Evolutionary conservation across 2,113 vertebrate genomes (phyloP), one percentile per base, ranked within the genome.

Genomic region (Sapayoa aenigma): DNA sequence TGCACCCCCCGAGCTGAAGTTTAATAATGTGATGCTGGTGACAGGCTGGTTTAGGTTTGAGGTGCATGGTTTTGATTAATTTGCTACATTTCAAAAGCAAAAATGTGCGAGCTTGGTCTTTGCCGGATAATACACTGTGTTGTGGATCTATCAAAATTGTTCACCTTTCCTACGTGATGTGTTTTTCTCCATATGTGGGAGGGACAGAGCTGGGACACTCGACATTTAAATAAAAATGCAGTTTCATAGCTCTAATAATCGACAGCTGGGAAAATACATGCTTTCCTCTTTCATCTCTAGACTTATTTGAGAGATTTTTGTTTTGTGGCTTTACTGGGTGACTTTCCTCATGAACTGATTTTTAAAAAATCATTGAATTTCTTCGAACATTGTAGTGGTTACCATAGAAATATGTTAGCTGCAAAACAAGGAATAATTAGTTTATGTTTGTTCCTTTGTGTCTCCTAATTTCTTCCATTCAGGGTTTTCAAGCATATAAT

Each of bases 401-500:
- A 55, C 95, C 90, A 94, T 93, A 96, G 96, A 93, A 97, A 96
- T 94, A 76, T 0, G 62, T 89, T 88, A 96, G 90, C 53, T 92
- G 94, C 78, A 95, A 94, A 97, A 88, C 94, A 96, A 90, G 95
- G 95, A 95, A 90, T 97, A 96, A 97, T 94, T 95, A 97, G 95
- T 95, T 94, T 95, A 96, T 83, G 92, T 91, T 94, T 91, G 90
- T 90, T 94, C 91, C 94, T 97, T 97, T 96, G 94, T 97, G 93
- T 82, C 96, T 94, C 92, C 53, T 97, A 96, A 97, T 97, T 97
- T 97, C 97, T 98, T 98, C 96, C 97, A 97, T 96, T 97, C 90
- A 89, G 92, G 87, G 79, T 94, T 94, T 97, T 97, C 89, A 97
- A 94, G 94, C 87, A 11, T 97, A 50, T 98, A 98, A 98, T 98